phyloP scores from a whole-genome alignment of 2,888 invertebrate species.

The Glaucopsyche alexis region DNA sequence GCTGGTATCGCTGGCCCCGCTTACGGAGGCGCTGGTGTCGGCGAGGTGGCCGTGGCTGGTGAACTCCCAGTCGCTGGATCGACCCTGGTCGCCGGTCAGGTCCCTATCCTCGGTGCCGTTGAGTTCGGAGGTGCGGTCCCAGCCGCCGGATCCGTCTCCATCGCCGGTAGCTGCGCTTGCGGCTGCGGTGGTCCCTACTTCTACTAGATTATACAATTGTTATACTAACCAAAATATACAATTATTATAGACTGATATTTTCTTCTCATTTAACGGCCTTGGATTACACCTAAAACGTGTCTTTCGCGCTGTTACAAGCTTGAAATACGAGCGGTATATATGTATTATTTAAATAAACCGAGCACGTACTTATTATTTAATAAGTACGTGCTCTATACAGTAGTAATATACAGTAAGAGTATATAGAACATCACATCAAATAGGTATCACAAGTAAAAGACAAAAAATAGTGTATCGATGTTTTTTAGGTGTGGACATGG shows the following conservation, averaged over 20 bases:
- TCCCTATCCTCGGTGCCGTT: conserved; percentile 48
- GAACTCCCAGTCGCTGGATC: conserved; percentile 47
- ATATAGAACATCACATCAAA: too few relatives aligned
- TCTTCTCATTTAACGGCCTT: background rate
- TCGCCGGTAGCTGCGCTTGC: conserved; percentile 44
- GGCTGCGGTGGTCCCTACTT: conserved; percentile 37
- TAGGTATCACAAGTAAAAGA: too few relatives aligned
- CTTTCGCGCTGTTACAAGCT: background rate
- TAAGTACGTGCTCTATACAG: too few relatives aligned
- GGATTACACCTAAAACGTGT: background rate
- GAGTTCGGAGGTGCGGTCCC: conserved; percentile 47
- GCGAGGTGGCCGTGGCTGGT: conserved; percentile 41
- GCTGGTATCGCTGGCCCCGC: conserved; percentile 33
- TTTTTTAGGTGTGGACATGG: too few relatives aligned
- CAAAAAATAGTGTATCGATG: too few relatives aligned
- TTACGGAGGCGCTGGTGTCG: conserved; percentile 37
- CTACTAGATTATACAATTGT: conserved; percentile 18
- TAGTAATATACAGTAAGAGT: too few relatives aligned
- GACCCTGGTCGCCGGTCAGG: conserved; percentile 46
- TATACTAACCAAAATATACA: background rate
- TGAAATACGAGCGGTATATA: too few relatives aligned
- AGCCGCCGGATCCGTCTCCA: conserved; percentile 47
- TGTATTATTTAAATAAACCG: too few relatives aligned
- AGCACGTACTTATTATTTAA: too few relatives aligned
- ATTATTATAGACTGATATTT: background rate